Evolutionary conservation across 1,140 invertebrate species (phyloP).

Genomic region (Drosophila quadrilineata): DNA sequence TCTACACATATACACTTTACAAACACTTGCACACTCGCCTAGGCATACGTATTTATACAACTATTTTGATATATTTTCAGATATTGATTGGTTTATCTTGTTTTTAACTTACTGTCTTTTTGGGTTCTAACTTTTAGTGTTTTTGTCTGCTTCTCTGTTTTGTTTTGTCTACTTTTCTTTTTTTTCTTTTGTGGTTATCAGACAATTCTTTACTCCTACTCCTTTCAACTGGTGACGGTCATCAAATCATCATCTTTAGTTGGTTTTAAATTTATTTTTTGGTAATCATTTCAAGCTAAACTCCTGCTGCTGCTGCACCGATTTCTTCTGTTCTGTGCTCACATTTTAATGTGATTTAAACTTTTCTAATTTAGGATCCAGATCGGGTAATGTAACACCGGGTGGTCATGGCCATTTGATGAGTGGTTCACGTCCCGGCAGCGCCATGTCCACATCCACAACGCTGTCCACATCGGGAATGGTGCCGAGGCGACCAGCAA

Average conservation of each 20-base stretch:
- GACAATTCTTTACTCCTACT: constrained; percentile 24
- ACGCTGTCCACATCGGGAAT: constrained; percentile 70
- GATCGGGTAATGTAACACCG: constrained; percentile 88
- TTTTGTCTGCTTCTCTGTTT: constrained; percentile 21
- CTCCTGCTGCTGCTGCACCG: not conserved
- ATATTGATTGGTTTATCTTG: too few species aligned
- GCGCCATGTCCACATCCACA: constrained; percentile 86
- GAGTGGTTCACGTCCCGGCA: constrained; percentile 89
- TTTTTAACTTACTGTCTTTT: too few species aligned
- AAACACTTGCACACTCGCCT: constrained; percentile 9
- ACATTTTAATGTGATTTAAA: constrained; percentile 21
- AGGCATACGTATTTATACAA: constrained; percentile 5
- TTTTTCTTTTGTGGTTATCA: constrained; percentile 14
- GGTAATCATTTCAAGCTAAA: constrained; percentile 41
- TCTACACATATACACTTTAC: constrained; percentile 4
- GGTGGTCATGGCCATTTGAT: constrained; percentile 82
- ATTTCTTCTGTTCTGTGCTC: not conserved
- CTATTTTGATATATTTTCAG: too few species aligned
- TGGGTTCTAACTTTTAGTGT: too few species aligned
- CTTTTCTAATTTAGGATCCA: constrained; percentile 64
- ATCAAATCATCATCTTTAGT: constrained; percentile 22
- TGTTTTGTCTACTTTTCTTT: constrained; percentile 20
- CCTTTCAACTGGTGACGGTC: constrained; percentile 57
- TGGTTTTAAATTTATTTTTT: constrained; percentile 45
- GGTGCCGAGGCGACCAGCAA: constrained; percentile 62